Evolutionary conservation across 2,113 vertebrate genomes (phyloP), one percentile per base, ranked within the genome.

Genomic region (Mormyrus lacerda): DNA sequence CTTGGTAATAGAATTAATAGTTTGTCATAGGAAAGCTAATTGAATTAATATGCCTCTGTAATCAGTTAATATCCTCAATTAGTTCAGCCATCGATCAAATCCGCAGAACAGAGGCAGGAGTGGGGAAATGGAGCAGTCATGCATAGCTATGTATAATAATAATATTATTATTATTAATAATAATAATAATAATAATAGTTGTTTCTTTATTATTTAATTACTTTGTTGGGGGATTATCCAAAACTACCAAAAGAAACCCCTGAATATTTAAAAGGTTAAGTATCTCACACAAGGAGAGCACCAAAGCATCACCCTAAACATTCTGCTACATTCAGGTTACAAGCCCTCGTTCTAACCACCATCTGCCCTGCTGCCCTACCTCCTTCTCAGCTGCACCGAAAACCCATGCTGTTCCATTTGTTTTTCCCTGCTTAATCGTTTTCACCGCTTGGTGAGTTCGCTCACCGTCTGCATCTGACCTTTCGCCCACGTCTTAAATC

Each of bases 1-100:
- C 53, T 58, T 51, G 50, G 51, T 58, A 58, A 87, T 87, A 87
- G 53, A 87, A 87, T 87, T 87, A 87, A 87, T 87, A 55, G 15
- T 87, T 58, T 87, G 53, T 58, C 35, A 42, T 58, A 42, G 53
- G 53, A 61, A 87, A 58, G 53, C 17, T 87, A 87, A 87, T 61
- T 87, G 50, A 87, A 87, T 87, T 87, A 87, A 87, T 87, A 87
- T 87, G 86, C 53, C 86, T 87, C 86, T 58, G 13, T 87, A 58
- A 87, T 87, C 86, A 87, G 50, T 87, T 87, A 86, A 86, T 86
- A 87, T 58, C 53, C 58, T 87, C 86, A 87, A 58, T 87, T 58
- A 87, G 53, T 87, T 58, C 48, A 51, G 85, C 85, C 85, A 86
- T 86, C 85, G 47, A 86, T 86, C 85, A 86, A 86, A 86, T 86